These are phyloP conservation scores for Callionymus lyra DNA, from an alignment of 2,113 vertebrate species.

Conservation along the genomic window DNA sequence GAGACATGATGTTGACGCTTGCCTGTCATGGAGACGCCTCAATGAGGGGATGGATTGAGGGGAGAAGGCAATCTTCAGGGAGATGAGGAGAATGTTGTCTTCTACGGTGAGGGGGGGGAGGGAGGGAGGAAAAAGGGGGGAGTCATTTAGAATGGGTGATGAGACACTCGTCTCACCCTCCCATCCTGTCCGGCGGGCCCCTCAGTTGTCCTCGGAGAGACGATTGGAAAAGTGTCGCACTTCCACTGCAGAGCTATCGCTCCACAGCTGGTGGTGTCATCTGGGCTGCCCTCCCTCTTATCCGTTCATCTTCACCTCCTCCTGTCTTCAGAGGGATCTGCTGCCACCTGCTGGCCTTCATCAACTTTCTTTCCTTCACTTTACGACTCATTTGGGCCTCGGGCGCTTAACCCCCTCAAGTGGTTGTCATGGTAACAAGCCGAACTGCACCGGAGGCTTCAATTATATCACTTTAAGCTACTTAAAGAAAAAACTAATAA, in stretches of 20 bases:
- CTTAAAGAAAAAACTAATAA: too few species aligned
- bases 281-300: conserved; percentile 47
- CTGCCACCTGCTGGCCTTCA: conserved; percentile 67
- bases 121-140: conserved; percentile 12
- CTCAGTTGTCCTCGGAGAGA: conserved; percentile 55
- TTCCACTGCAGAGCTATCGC: conserved; percentile 69
- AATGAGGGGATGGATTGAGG: conserved; percentile 36
- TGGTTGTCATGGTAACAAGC: too few species aligned
- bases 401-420: too few species aligned
- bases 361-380: too few species aligned
- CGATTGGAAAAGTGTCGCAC: conserved; percentile 63
- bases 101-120: conserved; percentile 12
- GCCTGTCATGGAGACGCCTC: conserved; percentile 32
- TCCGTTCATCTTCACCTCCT: conserved; percentile 22
- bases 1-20: conserved; percentile 18
- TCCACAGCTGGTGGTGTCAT: conserved; percentile 64
- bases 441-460: too few species aligned
- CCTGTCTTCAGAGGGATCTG: conserved; percentile 17
- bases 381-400: too few species aligned
- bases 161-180: conserved; percentile 18
- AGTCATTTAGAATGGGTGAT: conserved; percentile 32
- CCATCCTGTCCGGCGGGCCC: conserved; percentile 37
- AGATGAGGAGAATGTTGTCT: conserved; percentile 28
- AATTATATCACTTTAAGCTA: too few species aligned
- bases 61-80: conserved; percentile 25